These are phyloP conservation scores for Dryoscopus gambensis DNA, from an alignment of 2,113 vertebrate genomes.

Conservation along the genomic window DNA sequence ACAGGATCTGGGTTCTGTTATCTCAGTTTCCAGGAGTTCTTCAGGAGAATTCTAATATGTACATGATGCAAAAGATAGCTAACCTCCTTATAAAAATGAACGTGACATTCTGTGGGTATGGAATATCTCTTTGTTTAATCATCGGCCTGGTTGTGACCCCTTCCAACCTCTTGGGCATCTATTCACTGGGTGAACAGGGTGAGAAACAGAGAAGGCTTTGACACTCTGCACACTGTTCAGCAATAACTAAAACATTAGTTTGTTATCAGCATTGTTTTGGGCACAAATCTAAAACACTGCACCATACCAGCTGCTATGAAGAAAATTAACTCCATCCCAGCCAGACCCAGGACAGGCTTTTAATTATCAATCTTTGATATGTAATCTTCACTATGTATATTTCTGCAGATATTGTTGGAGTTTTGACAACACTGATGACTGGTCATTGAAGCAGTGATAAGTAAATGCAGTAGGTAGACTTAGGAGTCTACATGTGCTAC, in stretches of 20 bases:
- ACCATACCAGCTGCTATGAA: background rate
- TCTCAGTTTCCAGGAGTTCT: background rate
- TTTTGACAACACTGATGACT: background rate
- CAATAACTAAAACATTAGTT: background rate
- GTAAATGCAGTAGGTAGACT: background rate
- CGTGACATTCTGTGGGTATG: rapidly evolving
- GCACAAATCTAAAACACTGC: background rate
- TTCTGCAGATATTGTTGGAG: background rate
- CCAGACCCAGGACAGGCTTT: background rate
- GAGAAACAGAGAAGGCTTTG: background rate
- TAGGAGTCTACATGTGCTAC: background rate
- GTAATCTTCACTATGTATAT: background rate
- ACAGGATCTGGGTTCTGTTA: background rate
- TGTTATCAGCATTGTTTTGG: background rate
- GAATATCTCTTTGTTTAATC: background rate
- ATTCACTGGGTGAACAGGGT: background rate
- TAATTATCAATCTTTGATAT: background rate
- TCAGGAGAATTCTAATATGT: background rate
- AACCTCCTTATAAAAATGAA: background rate
- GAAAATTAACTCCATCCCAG: background rate
- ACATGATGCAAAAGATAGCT: background rate
- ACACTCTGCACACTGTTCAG: background rate
- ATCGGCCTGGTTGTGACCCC: background rate
- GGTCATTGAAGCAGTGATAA: background rate
- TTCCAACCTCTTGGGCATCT: background rate